Evolutionary conservation across 1,140 invertebrate genomes (phyloP).

Genomic region (Drosophila pandora): DNA sequence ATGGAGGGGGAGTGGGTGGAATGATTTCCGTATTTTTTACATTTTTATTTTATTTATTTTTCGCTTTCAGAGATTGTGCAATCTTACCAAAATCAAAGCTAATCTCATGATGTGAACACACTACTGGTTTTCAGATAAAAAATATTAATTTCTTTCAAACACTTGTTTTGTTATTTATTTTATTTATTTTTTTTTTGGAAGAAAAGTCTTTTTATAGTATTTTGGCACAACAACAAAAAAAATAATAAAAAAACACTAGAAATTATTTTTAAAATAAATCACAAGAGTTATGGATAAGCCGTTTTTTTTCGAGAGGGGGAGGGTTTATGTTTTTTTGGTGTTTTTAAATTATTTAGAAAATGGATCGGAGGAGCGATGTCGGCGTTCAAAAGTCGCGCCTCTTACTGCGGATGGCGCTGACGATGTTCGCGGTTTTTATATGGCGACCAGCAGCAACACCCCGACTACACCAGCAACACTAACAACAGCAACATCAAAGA

Average conservation of each 20-base stretch:
- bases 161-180: not conserved
- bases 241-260: not conserved
- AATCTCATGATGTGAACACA: slow-evolving; percentile 56
- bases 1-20: slow-evolving; percentile 6
- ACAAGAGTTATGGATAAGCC: slow-evolving; percentile 2
- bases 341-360: not conserved
- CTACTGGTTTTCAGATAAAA: not conserved
- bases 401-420: slow-evolving; percentile 71
- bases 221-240: slow-evolving; percentile 20
- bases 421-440: slow-evolving; percentile 72
- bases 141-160: slow-evolving; percentile 5
- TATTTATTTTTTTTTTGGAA: not conserved
- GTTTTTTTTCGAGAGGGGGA: slow-evolving; percentile 1
- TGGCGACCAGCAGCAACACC: slow-evolving; percentile 25
- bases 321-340: too few species aligned
- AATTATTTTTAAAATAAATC: not conserved
- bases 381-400: slow-evolving; percentile 78
- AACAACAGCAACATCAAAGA: slow-evolving; percentile 5
- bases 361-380: slow-evolving; percentile 31
- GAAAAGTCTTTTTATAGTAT: not conserved
- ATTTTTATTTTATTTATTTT: too few species aligned
- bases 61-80: slow-evolving; percentile 23
- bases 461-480: slow-evolving; percentile 12
- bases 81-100: slow-evolving; percentile 68
- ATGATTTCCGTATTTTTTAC: slow-evolving; percentile 17